phyloP scores from a whole-genome alignment of 2,113 vertebrate species.

The Cinclus cinclus region DNA sequence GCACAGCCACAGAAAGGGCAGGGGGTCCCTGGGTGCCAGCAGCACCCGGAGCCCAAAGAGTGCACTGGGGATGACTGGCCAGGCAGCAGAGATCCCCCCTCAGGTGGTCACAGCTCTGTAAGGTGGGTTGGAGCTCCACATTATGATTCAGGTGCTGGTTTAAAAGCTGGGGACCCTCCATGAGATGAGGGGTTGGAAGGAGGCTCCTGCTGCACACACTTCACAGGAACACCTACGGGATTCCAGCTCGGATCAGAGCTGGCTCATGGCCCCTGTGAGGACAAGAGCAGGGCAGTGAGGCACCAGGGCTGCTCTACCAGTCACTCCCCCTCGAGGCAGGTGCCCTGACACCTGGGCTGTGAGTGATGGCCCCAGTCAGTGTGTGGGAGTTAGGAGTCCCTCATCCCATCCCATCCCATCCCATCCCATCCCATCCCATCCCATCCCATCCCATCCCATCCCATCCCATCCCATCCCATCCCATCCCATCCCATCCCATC shows the following conservation, averaged over 20 bases:
- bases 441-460: background rate
- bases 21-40: background rate
- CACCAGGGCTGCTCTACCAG: accelerated
- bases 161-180: background rate
- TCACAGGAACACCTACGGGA: accelerated
- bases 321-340: background rate
- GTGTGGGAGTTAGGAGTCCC: accelerated
- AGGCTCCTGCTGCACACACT: background rate
- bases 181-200: accelerated
- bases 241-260: background rate
- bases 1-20: background rate
- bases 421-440: background rate
- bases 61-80: background rate
- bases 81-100: background rate
- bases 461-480: background rate
- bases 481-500: background rate
- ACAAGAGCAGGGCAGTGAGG: background rate
- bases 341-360: background rate
- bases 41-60: background rate
- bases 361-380: background rate
- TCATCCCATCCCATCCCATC: too few species aligned
- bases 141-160: accelerated
- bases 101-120: background rate
- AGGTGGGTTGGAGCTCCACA: accelerated
- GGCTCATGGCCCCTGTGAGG: background rate